Base-by-base conservation (phyloP, 2,888 invertebrate genomes). In the Torymus tubicola region DNA sequence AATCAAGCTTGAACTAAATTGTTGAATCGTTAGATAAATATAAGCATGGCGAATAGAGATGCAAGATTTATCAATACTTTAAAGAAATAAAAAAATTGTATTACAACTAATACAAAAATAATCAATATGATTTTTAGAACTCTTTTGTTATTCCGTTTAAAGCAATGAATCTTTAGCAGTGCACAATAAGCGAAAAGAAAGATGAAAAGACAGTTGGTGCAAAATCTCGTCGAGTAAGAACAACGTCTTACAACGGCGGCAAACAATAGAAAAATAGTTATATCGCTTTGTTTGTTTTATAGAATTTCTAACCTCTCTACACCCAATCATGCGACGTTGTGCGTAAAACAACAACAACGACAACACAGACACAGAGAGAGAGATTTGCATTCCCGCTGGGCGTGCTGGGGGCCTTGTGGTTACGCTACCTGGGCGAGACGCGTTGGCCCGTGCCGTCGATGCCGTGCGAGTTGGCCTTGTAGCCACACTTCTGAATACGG, bases 401-500 rank as follows among this genome's bases (percentile, higher is more conserved):
- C 85, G 87, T 87, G 86, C 85, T 86, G 78, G 73, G 83, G 85
- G n/a, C 61, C 78, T 75, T 78, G 86, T 42, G 42, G 42, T 42
- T 89, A 90, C 89, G 89, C 90, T 93, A 95, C 95, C 95, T 95
- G 91, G 95, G 95, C 85, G 95, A 95, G 89, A 95, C 93, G 83
- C 90, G 91, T 88, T 91, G 88, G 81, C 91, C 90, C 61, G 89
- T 89, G 69, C 79, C 81, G 73, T 91, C 91, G 63, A 88, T 87
- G 83, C 42, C 42, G 42, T 89, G 90, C 85, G 94, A 94, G 89
- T 96, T 96, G 87, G 97, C 95, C 93, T 97, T 96, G 93, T 96
- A 97, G 85, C 97, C 97, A 92, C 96, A 95, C 91, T 97, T 96
- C 93, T 97, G 96, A 90, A 98, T 97, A 92, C 97, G 96, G 88